Conservation (phyloP, 2,888 invertebrate genomes). For the Trichopria drosophilae region DNA sequence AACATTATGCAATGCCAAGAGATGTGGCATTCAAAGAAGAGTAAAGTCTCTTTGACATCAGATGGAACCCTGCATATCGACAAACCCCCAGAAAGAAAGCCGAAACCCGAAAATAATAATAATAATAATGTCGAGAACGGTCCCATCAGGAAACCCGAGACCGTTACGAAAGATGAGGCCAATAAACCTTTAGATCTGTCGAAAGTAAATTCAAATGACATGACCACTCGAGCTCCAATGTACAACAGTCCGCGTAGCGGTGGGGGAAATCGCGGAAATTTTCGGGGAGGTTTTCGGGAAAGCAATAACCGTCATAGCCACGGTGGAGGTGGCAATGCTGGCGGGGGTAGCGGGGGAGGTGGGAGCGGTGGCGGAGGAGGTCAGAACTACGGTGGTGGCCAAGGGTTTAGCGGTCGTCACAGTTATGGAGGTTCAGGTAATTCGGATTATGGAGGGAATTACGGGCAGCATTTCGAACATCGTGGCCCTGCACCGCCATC, state of each 20-base stretch:
- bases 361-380: constrained; percentile 43
- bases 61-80: constrained; percentile 68
- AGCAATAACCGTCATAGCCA: constrained; percentile 59
- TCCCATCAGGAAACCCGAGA: constrained; percentile 41
- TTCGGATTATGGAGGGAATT: constrained; percentile 47
- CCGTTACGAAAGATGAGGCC: not conserved
- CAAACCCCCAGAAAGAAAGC: constrained; percentile 41
- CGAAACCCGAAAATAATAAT: constrained; percentile 35
- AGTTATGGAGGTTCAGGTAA: constrained; percentile 52
- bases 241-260: constrained; percentile 66
- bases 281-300: constrained; percentile 47
- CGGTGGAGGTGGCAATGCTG: constrained; percentile 59
- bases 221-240: constrained; percentile 64
- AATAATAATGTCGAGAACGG: constrained; percentile 44
- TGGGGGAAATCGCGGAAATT: constrained; percentile 51
- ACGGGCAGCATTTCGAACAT: constrained; percentile 48
- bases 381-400: constrained; percentile 59
- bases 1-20: constrained; percentile 73
- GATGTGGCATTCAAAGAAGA: constrained; percentile 69
- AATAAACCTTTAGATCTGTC: constrained; percentile 45
- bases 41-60: constrained; percentile 63
- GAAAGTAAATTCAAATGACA: constrained; percentile 46
- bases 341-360: constrained; percentile 44
- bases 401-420: constrained; percentile 43
- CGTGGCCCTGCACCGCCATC: constrained; percentile 45